A percentile compares a stretch with the other conserved stretches of the same genome.
These are phyloP conservation scores for Phasianus colchicus DNA, from an alignment of 2,113 vertebrate species.

Conservation along the genomic window DNA sequence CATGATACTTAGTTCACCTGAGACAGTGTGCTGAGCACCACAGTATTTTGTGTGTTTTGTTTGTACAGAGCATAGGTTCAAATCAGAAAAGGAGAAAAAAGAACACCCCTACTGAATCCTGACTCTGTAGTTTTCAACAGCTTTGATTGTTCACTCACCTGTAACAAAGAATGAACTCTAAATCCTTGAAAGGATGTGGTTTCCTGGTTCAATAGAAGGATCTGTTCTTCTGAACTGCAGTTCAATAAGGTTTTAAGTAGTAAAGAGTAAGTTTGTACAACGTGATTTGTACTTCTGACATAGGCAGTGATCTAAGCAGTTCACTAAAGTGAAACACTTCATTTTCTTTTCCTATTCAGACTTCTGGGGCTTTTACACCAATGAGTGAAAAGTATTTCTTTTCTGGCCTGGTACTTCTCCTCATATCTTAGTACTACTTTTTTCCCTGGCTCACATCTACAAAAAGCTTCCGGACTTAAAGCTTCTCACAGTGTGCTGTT, in stretches of 20 bases:
- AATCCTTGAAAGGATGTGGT: not conserved
- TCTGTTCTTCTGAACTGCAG: not conserved
- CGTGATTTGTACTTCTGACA: not conserved
- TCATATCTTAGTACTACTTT: not conserved
- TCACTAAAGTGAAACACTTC: not conserved
- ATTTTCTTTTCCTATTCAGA: not conserved
- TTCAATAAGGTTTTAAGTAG: not conserved
- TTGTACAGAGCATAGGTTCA: not conserved
- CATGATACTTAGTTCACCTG: not conserved
- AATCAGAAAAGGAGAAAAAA: not conserved
- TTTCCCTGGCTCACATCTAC: not conserved
- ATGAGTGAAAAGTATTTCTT: not conserved
- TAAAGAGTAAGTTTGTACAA: not conserved
- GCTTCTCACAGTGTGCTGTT: not conserved
- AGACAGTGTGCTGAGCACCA: not conserved
- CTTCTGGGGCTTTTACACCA: not conserved
- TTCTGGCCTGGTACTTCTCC: not conserved
- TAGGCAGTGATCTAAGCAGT: not conserved
- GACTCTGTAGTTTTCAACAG: not conserved
- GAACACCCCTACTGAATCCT: not conserved
- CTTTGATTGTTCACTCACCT: not conserved
- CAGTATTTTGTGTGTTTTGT: not conserved
- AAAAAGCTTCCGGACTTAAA: not conserved
- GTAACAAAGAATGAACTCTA: not conserved
- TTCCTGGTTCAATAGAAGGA: not conserved